Evolutionary conservation across 2,888 invertebrate genomes (phyloP), one percentile per base, ranked within the genome.

Genomic region (Ramazzottius varieornatus): DNA sequence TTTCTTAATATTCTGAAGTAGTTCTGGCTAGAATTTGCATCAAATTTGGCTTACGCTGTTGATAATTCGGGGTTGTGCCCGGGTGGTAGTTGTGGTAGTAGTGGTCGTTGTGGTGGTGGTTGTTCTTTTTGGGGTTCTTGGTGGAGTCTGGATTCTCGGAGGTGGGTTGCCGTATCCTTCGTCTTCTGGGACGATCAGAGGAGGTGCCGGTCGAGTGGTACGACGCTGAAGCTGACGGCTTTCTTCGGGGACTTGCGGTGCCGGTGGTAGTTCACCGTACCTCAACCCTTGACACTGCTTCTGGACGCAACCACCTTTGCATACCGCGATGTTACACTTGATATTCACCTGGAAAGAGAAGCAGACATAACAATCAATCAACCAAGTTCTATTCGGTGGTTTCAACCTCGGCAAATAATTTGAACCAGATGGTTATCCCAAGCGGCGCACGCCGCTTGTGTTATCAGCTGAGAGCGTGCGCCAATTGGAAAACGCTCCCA

Each of bases 281-380:
- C 29, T 13, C 4, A 4, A 16, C 4, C 54, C 54, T 8, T 8
- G 4, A 34, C 68, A 68, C 33, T 20, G 65, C 54, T 66, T 69
- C 20, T 64, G 65, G 32, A 68, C 66, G 65, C 72, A 72, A 46
- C 68, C 67, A n/a, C 70, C 69, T 64, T 71, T 72, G 67, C 72
- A 75, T 76, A 83, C 83, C 79, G 84, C 84, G 68, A 85, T 82
- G 71, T 85, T 85, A 74, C 85, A 85, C 20, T 84, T 84, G 1
- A 85, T 74, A 70, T 81, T 84, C 0, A 85, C 83, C 75, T 84
- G 83, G 68, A 82, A 82, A 40, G 20, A 20, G 20, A 40, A 40
- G 13, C 40, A 8, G 40, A 40, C 40, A 8, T 13, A 40, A 20
- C 40, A 40, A 40, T 40, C 20, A 8, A 40, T 8, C 8, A 20